Conservation (phyloP, 2,113 vertebrate genomes). For the Carassius auratus region DNA sequence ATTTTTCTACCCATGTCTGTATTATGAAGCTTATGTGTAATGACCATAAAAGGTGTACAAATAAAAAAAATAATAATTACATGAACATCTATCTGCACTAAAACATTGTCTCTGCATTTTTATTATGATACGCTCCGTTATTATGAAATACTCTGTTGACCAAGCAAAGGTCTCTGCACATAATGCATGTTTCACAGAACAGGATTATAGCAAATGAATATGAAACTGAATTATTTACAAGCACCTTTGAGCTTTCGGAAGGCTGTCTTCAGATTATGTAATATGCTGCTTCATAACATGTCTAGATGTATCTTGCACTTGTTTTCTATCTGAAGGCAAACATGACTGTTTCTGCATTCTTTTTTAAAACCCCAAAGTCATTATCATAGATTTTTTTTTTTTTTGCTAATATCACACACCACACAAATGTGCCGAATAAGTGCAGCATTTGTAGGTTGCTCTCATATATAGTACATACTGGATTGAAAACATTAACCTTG, state of each 20-base stretch:
- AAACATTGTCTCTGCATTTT: constrained; percentile 25
- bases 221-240: neutral
- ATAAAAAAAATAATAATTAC: neutral
- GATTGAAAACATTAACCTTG: neutral
- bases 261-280: neutral
- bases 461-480: neutral
- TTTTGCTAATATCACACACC: neutral
- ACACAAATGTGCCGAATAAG: neutral
- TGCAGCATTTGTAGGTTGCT: neutral
- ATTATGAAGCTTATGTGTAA: constrained; percentile 38
- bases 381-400: no score
- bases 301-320: neutral
- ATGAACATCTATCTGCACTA: constrained; percentile 30
- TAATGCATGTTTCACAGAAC: neutral
- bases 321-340: neutral
- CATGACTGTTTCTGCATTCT: neutral
- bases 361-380: neutral
- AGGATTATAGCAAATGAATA: neutral
- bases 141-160: neutral
- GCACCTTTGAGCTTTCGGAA: neutral
- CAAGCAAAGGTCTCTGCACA: neutral
- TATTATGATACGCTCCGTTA: neutral
- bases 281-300: neutral
- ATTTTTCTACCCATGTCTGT: constrained; percentile 48
- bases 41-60: constrained; percentile 25